phyloP scores from a whole-genome alignment of 2,797 vertebrate species.

The Xyrichtys novacula region DNA sequence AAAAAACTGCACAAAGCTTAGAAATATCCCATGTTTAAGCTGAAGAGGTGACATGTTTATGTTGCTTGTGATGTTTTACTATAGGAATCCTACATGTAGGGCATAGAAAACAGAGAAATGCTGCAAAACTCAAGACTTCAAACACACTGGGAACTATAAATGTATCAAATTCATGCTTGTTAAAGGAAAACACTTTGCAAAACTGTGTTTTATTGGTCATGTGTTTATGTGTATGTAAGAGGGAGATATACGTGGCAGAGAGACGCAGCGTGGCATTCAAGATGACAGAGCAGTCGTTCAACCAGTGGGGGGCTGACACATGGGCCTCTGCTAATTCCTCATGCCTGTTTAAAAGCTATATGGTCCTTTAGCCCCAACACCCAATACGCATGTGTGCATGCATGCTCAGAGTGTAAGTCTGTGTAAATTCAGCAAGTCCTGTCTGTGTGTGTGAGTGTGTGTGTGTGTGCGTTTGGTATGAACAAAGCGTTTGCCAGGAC shows the following conservation, averaged over 20 bases:
- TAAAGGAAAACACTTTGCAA: background rate
- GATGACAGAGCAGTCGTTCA: slow-evolving; percentile 61
- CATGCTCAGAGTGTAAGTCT: slow-evolving; percentile 40
- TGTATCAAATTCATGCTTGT: background rate
- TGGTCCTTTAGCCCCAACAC: slow-evolving; percentile 33
- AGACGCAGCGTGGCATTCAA: slow-evolving; percentile 24
- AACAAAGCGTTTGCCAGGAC: slow-evolving; percentile 71
- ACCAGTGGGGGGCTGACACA: slow-evolving; percentile 69
- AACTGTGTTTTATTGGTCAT: background rate
- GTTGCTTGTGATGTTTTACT: background rate
- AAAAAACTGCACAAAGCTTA: no score
- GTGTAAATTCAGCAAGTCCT: slow-evolving; percentile 32
- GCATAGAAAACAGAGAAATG: background rate
- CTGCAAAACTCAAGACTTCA: background rate
- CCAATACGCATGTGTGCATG: slow-evolving; percentile 28
- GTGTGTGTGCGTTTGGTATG: slow-evolving; percentile 58
- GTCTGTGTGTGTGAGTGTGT: slow-evolving; percentile 36
- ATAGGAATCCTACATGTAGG: background rate
- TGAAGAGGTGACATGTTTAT: background rate
- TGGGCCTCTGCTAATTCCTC: slow-evolving; percentile 70
- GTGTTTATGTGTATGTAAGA: slow-evolving; percentile 30
- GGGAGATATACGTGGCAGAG: slow-evolving; percentile 27
- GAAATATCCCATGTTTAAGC: background rate
- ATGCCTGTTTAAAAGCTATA: slow-evolving; percentile 64
- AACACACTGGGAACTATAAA: background rate